phyloP scores from a whole-genome alignment of 2,113 vertebrate genomes.

The Verasper variegatus region DNA sequence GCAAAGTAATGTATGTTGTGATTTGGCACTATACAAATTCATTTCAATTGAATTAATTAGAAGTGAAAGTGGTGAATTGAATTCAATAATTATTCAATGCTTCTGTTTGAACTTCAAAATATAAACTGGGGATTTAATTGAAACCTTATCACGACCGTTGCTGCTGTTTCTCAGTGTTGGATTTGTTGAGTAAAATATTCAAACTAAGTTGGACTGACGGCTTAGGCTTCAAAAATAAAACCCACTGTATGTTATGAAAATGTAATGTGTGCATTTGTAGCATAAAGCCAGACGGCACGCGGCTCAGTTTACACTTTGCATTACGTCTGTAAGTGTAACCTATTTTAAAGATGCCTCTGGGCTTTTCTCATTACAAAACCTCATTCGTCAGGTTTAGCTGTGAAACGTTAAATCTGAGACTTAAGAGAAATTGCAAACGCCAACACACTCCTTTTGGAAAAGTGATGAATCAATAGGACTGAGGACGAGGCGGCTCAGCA shows the following conservation, averaged over 20 bases:
- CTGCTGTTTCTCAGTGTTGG: too few relatives aligned
- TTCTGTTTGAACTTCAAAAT: too few relatives aligned
- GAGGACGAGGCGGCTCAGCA: slow-evolving; percentile 27
- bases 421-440: slow-evolving; percentile 14
- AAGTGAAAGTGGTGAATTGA: too few relatives aligned
- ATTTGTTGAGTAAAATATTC: too few relatives aligned
- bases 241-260: not conserved
- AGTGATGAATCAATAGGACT: slow-evolving; percentile 46
- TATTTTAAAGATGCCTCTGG: not conserved
- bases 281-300: slow-evolving; percentile 19
- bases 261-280: not conserved
- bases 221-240: too few relatives aligned
- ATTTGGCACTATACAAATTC: too few relatives aligned
- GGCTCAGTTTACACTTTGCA: slow-evolving; percentile 31
- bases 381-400: not conserved
- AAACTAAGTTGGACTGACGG: too few relatives aligned
- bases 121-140: too few relatives aligned
- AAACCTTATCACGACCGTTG: too few relatives aligned
- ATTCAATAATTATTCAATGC: too few relatives aligned
- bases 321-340: slow-evolving; percentile 13
- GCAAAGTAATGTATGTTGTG: too few relatives aligned
- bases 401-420: slow-evolving; percentile 36
- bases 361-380: slow-evolving; percentile 26
- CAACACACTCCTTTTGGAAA: slow-evolving; percentile 15
- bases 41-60: too few relatives aligned